Conservation (phyloP, 2,888 invertebrate genomes). For the Nymphalis polychloros region DNA sequence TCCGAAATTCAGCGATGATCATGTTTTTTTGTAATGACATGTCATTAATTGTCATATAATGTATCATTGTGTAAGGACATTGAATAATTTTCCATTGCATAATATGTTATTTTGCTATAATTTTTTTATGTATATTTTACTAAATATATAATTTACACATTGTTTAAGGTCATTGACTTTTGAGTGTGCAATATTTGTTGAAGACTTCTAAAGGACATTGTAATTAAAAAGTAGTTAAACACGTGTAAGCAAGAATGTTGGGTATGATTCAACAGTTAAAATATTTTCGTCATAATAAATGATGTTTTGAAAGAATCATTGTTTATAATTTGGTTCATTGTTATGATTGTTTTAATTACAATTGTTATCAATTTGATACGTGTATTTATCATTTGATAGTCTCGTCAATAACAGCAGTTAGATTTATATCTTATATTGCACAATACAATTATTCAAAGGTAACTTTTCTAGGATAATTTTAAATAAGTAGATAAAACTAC, state of each 20-base stretch:
- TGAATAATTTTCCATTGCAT: no score
- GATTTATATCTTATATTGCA: not conserved
- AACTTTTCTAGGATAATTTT: not conserved
- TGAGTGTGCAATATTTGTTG: not conserved
- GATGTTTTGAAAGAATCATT: no score
- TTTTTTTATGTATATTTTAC: no score
- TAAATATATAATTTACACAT: constrained; percentile 1
- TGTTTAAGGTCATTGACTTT: not conserved
- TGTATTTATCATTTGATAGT: not conserved
- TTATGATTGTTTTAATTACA: not conserved
- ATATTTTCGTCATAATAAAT: no score
- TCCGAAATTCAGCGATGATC: no score
- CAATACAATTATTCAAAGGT: not conserved
- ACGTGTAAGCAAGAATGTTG: constrained; percentile 3
- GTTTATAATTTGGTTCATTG: not conserved
- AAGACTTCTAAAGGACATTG: constrained; percentile 1
- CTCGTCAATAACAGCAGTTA: not conserved
- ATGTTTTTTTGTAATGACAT: no score
- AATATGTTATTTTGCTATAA: no score
- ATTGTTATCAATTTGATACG: not conserved
- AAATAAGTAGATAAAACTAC: not conserved
- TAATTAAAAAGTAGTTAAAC: constrained; percentile 8
- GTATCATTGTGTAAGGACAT: no score
- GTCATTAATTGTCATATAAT: no score
- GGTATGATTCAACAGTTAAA: no score